Evolutionary conservation across 2,113 vertebrate species (phyloP).

Genomic region (Nannospalax galili): DNA sequence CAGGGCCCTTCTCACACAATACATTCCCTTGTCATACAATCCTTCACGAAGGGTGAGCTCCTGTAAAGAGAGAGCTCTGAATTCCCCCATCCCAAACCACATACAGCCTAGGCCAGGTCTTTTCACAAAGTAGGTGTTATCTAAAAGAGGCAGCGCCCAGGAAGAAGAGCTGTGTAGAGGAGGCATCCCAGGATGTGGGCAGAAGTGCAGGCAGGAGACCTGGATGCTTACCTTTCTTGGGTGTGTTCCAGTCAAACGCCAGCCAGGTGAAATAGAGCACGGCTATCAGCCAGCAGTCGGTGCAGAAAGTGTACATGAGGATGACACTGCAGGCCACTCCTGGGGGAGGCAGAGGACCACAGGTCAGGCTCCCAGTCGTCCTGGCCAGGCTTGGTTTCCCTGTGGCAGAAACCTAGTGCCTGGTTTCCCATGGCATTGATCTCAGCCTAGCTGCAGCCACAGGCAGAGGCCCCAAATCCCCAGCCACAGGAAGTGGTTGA

Average conservation of each 20-base stretch:
- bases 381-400: not conserved
- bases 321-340: slow-evolving; percentile 90
- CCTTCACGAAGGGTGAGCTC: not conserved
- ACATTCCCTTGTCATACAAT: fast-evolving
- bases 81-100: not conserved
- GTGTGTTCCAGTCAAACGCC: slow-evolving; percentile 98
- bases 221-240: slow-evolving; percentile 91
- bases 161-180: not conserved
- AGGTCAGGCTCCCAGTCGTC: not conserved
- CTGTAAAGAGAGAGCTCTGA: not conserved
- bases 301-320: slow-evolving; percentile 95
- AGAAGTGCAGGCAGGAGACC: fast-evolving
- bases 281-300: slow-evolving; percentile 94
- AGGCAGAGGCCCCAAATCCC: not conserved
- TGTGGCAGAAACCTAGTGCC: not conserved
- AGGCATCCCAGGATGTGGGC: fast-evolving
- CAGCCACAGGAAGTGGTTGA: too few relatives aligned
- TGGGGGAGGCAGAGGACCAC: slow-evolving; percentile 58
- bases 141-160: not conserved
- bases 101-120: not conserved
- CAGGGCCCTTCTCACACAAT: not conserved
- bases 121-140: not conserved
- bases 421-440: not conserved
- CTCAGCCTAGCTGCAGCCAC: not conserved
- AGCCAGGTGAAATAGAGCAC: slow-evolving; percentile 96